phyloP scores from a whole-genome alignment of 1,140 invertebrate genomes.

The Aphidius ervi region DNA sequence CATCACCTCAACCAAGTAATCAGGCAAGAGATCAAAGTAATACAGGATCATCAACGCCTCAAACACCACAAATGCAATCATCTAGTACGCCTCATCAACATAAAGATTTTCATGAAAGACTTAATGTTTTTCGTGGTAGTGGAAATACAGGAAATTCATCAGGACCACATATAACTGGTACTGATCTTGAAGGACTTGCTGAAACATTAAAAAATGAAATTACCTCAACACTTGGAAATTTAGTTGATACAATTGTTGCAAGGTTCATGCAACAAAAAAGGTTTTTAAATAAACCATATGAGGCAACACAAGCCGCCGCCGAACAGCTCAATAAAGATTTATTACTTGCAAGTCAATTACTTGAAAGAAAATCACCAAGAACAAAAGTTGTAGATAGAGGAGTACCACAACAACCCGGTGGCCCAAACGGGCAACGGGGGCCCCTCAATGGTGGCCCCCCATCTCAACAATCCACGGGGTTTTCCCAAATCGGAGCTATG shows the following conservation, averaged over 20 bases:
- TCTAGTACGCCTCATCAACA: constrained; percentile 55
- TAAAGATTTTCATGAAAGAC: constrained; percentile 51
- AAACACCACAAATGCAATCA: constrained; percentile 39
- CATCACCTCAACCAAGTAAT: constrained; percentile 52
- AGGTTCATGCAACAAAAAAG: constrained; percentile 78
- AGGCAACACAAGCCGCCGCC: constrained; percentile 68
- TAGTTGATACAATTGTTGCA: constrained; percentile 85
- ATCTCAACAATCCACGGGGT: constrained; percentile 52
- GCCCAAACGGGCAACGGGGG: constrained; percentile 49
- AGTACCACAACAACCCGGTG: constrained; percentile 45
- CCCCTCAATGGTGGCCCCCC: constrained; percentile 51
- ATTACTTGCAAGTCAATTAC: constrained; percentile 70
- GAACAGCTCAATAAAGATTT: constrained; percentile 80
- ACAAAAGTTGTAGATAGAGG: constrained; percentile 71
- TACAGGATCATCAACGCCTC: constrained; percentile 44
- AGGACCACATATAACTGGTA: constrained; percentile 60
- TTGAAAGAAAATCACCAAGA: constrained; percentile 78
- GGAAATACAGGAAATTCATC: constrained; percentile 47
- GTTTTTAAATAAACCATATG: constrained; percentile 70
- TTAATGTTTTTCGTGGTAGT: constrained; percentile 44
- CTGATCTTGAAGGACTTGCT: constrained; percentile 80
- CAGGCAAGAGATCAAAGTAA: constrained; percentile 41
- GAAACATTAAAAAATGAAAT: constrained; percentile 88
- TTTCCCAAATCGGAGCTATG: constrained; percentile 45
- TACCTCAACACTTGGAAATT: constrained; percentile 71